Evolutionary conservation across 1,140 invertebrate species (phyloP).

Genomic region (Muscidifurax raptorellus): DNA sequence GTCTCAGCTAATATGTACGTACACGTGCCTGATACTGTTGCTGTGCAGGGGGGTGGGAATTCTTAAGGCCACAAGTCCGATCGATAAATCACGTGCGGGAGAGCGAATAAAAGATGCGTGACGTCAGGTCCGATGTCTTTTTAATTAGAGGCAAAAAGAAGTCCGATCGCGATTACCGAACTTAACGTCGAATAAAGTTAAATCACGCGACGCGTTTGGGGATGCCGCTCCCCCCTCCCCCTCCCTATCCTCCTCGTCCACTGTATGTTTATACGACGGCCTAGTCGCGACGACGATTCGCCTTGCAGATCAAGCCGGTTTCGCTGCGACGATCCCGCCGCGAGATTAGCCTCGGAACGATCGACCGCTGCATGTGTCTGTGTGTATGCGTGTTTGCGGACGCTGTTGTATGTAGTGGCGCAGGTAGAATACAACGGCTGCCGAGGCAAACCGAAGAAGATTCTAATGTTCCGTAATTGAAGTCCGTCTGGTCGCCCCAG

Average conservation of each 20-base stretch:
- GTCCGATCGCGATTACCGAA: constrained; percentile 49
- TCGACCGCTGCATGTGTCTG: neutral
- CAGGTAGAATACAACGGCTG: neutral
- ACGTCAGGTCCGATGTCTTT: constrained; percentile 44
- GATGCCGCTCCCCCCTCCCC: constrained; percentile 9
- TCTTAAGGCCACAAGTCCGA: neutral
- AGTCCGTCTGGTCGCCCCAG: constrained; percentile 10
- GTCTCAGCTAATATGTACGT: too few relatives aligned
- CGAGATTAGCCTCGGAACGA: constrained; percentile 41
- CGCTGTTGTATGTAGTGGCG: neutral
- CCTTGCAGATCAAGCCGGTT: constrained; percentile 18
- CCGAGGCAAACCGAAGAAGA: neutral
- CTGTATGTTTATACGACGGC: neutral
- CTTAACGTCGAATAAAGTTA: constrained; percentile 52
- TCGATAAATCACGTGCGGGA: constrained; percentile 23
- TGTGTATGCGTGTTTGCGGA: neutral
- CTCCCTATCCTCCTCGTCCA: neutral
- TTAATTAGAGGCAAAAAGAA: constrained; percentile 51
- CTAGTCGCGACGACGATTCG: constrained; percentile 4
- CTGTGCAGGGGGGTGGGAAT: too few relatives aligned
- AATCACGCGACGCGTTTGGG: constrained; percentile 42
- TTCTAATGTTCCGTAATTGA: constrained; percentile 33
- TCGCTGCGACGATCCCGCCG: constrained; percentile 36
- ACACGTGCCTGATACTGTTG: too few relatives aligned
- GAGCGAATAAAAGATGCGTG: constrained; percentile 45